phyloP scores from a whole-genome alignment of 1,140 invertebrate species.

The Trichonephila clavipes region DNA sequence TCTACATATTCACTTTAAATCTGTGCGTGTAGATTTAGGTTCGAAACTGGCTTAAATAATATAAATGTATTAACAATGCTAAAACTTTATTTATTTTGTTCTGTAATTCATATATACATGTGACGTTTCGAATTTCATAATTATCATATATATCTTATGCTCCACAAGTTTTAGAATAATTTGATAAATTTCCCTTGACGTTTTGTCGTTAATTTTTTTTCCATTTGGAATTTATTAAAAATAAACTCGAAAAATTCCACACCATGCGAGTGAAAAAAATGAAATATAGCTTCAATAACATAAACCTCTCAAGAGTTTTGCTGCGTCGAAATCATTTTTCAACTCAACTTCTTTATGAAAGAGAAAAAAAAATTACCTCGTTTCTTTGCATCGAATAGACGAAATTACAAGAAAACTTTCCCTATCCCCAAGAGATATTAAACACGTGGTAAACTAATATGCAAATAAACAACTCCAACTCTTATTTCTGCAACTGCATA shows the following conservation, averaged over 20 bases:
- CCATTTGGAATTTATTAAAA: neutral
- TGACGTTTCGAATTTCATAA: no score
- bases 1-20: no score
- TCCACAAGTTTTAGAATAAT: no score
- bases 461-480: constrained; percentile 14
- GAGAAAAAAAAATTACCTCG: neutral
- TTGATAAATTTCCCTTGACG: no score
- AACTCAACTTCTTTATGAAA: neutral
- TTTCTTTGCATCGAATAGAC: neutral
- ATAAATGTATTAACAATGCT: no score
- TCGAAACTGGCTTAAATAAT: no score
- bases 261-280: neutral
- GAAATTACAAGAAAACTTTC: neutral
- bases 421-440: neutral
- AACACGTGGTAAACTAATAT: neutral
- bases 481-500: neutral
- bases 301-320: neutral
- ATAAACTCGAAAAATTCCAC: neutral
- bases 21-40: no score
- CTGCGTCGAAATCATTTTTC: constrained; percentile 10
- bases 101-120: no score
- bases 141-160: no score
- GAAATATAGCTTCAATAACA: neutral
- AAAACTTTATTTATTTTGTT: no score
- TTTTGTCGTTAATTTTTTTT: no score